phyloP scores from a whole-genome alignment of 2,888 invertebrate species.

The Tolmerus cingulatus region DNA sequence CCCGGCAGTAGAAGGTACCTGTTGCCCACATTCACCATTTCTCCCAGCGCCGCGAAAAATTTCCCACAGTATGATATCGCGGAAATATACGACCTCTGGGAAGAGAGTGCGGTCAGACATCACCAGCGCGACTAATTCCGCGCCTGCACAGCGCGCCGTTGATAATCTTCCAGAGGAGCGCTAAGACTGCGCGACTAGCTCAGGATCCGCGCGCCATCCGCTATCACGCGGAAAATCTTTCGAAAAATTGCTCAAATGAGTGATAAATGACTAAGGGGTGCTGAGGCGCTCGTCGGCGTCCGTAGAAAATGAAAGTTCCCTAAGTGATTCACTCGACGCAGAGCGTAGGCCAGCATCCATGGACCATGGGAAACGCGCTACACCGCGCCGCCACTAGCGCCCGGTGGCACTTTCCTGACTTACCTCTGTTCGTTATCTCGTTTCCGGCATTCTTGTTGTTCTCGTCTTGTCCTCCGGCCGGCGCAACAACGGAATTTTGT shows the following conservation, averaged over 20 bases:
- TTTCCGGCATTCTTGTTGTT: conserved; percentile 63
- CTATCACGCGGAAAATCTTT: conserved; percentile 45
- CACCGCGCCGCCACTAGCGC: neutral
- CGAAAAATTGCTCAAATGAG: conserved; percentile 46
- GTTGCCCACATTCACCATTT: neutral
- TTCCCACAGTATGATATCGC: conserved; percentile 29
- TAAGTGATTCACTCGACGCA: neutral
- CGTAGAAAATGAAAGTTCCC: conserved; percentile 46
- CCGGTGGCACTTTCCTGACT: conserved; percentile 45
- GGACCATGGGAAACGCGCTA: conserved; percentile 10
- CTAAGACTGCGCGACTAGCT: neutral
- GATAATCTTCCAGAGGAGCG: neutral
- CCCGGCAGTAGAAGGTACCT: neutral
- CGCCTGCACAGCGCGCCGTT: neutral
- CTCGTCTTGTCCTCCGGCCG: conserved; percentile 60
- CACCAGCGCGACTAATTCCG: neutral
- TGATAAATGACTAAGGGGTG: conserved; percentile 46
- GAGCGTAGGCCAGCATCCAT: neutral
- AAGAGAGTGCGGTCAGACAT: neutral
- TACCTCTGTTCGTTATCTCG: conserved; percentile 62
- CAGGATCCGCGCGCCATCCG: neutral
- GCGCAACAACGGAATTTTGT: conserved; percentile 47
- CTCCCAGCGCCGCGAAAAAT: neutral
- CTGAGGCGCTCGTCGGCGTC: conserved; percentile 24
- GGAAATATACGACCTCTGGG: conserved; percentile 13